A percentile compares a stretch with the other conserved stretches of the same genome.
Conservation (phyloP, 2,888 invertebrate genomes). For the Heteromurus nitidus region DNA sequence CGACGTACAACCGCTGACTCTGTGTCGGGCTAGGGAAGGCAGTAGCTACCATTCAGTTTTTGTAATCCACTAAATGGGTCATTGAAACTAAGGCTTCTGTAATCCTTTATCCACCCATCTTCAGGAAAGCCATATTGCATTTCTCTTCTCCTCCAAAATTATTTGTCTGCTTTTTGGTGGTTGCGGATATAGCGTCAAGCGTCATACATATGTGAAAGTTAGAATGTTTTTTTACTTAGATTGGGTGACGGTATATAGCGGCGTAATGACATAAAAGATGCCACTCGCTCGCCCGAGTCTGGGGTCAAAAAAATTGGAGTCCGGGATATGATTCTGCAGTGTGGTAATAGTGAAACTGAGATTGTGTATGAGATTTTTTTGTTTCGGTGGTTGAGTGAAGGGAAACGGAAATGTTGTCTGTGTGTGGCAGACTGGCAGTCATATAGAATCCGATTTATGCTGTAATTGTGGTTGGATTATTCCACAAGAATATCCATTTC, state of each 20-base stretch:
- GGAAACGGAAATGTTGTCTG: not conserved
- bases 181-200: too few relatives aligned
- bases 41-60: conserved; percentile 13
- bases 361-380: conserved; percentile 7
- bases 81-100: conserved; percentile 60
- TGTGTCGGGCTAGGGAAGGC: not conserved
- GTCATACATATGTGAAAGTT: too few relatives aligned
- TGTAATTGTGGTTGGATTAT: conserved; percentile 41
- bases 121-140: not conserved
- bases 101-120: conserved; percentile 33
- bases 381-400: conserved; percentile 12
- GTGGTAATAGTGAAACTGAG: conserved; percentile 4
- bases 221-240: too few relatives aligned
- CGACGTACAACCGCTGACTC: not conserved
- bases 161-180: too few relatives aligned
- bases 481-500: conserved; percentile 35
- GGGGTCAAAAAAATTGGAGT: too few relatives aligned
- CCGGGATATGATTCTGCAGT: too few relatives aligned
- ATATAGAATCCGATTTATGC: conserved; percentile 46
- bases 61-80: conserved; percentile 61
- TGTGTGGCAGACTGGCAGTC: conserved; percentile 22
- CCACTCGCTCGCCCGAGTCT: too few relatives aligned
- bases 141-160: too few relatives aligned
- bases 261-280: not conserved
- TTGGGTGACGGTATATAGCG: too few relatives aligned